These are phyloP conservation scores for Diachasma alloeum DNA, from an alignment of 1,140 invertebrate genomes.

Conservation along the genomic window DNA sequence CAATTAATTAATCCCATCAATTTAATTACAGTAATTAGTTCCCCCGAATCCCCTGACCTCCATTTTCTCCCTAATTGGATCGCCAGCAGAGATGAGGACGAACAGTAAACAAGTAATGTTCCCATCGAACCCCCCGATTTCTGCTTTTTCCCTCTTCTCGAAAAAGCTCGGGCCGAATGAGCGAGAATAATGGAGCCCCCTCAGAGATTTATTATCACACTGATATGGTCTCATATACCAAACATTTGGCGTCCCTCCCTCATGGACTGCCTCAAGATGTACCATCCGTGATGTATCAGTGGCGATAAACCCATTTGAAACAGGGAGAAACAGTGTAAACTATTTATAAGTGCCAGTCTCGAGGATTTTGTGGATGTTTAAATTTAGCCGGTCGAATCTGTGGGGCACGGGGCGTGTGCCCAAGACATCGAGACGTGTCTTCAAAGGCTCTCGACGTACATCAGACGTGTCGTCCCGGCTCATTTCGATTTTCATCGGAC, in stretches of 20 bases:
- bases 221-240: background rate
- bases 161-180: too few species aligned
- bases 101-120: too few species aligned
- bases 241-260: background rate
- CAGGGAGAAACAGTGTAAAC: background rate
- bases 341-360: conserved; percentile 36
- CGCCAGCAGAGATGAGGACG: too few species aligned
- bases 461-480: background rate
- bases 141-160: too few species aligned
- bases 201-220: too few species aligned
- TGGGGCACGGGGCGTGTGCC: conserved; percentile 13
- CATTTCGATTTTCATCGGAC: background rate
- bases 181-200: too few species aligned
- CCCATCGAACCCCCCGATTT: too few species aligned
- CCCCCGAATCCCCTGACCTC: background rate
- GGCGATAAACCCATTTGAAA: conserved; percentile 12
- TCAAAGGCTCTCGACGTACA: background rate
- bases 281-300: background rate
- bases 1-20: background rate
- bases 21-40: background rate
- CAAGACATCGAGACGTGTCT: conserved; percentile 15
- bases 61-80: too few species aligned
- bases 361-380: conserved; percentile 33
- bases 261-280: background rate
- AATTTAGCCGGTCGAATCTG: conserved; percentile 30